Base-by-base conservation (phyloP, 2,888 invertebrate species). In the Noctua janthe region DNA sequence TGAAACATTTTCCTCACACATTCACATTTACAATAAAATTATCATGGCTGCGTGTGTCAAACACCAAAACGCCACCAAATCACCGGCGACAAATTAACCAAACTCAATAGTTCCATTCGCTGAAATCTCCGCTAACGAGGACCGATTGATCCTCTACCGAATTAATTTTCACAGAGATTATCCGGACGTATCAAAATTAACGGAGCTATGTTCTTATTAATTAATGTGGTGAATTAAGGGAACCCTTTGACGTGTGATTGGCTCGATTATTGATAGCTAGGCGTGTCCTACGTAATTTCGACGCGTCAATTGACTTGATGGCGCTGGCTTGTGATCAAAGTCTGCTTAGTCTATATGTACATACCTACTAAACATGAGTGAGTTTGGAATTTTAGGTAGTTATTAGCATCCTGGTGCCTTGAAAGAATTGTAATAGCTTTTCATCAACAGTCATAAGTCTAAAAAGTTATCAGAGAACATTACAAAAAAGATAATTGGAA, bases 241-340 rank as follows among this genome's bases (percentile, higher is more conserved):
- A 59, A 74, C 56, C 82, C 83, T 90, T 86, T 89, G 83, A 83
- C 85, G 75, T 73, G 75, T 88, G 83, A 89, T 81, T 76, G 83
- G 66, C 66, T 71, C 70, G 78, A 84, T 83, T 81, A 86, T 70
- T 76, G 66, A 76, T 74, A 54, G 67, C 2, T 39, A n/a, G n/a
- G 69, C 13, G 62, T 51, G 8, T 49, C 70, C 49, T 70, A 76
- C 51, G 74, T 76, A 70, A 78, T 84, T 83, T 76, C 13, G 8
- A 51, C 59, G 59, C 43, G 59, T 72, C 51, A 39, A 74, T 78
- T 78, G 74, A 83, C 74, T 82, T 80, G 66, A 69, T 75, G 39
- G 76, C 20, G 43, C 47, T 64, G 76, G 67, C 62, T 72, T 80
- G 69, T 77, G 70, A 79, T 82, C 72, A 76, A 79, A 82, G 69